Base-by-base conservation (phyloP, 2,888 invertebrate genomes). In the Colletes collaris region DNA sequence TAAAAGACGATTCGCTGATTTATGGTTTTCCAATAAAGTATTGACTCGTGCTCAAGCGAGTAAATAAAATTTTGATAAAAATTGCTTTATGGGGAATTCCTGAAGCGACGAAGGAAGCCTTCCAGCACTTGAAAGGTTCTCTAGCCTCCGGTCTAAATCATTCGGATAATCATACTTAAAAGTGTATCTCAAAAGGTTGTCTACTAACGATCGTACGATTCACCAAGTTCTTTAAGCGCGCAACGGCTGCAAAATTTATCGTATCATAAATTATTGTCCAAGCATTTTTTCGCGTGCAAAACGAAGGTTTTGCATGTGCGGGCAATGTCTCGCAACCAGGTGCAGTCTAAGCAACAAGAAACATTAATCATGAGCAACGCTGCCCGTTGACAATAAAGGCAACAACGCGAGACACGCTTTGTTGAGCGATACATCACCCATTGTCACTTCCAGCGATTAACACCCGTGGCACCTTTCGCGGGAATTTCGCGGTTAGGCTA, bases 381-480 rank as follows among this genome's bases (percentile, higher is more conserved):
- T 72, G 55, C 66, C 59, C 72, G 66, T 76, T 76, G 76, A 83
- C 83, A 72, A 72, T 71, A 72, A 82, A 72, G 56, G 35, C 52
- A 72, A 59, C 69, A 46, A 67, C 46, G 66, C 52, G 44, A 70
- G 60, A 56, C 58, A 72, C 58, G 65, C 58, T 76, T 79, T 52
- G 69, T 70, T 59, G 72, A 64, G 46, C 46, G 69, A 73, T 72
- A 70, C 56, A 70, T 72, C 69, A 70, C 46, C 40, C 70, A 56
- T 76, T 67, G 64, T n/a, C 72, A 64, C 59, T 65, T 69, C 35
- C 35, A 53, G 55, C 70, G 56, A 27, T 37, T 65, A 62, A 66
- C 35, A n/a, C 46, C n/a, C 19, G 13, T 8, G 27, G 3, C 62
- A 27, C 27, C 49, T 49, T 62, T 40, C 49, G 13, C 46, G 46